phyloP scores from a whole-genome alignment of 2,888 invertebrate species.

The Platycnemis pennipes region DNA sequence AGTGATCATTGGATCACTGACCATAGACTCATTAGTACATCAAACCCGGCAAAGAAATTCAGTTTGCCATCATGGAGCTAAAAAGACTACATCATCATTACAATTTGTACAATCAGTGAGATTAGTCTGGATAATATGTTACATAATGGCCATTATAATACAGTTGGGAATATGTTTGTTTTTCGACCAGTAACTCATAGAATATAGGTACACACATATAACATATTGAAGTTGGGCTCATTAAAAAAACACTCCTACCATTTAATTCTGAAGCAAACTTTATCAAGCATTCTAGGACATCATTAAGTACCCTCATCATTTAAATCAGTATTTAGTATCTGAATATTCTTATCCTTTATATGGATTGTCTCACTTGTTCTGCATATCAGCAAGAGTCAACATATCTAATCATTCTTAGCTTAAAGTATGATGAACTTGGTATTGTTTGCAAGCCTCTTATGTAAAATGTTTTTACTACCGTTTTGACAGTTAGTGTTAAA shows the following conservation, averaged over 20 bases:
- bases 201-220: conserved; percentile 14
- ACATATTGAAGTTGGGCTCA: conserved; percentile 2
- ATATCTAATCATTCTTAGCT: not conserved
- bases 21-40: not conserved
- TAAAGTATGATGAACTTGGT: conserved; percentile 35
- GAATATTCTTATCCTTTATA: not conserved
- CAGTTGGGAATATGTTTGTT: not conserved
- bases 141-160: not conserved
- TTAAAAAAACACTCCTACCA: not conserved
- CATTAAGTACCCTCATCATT: conserved; percentile 17
- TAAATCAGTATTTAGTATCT: not conserved
- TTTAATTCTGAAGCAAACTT: conserved; percentile 6
- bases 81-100: not conserved
- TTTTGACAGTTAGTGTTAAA: not conserved
- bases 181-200: conserved; percentile 9
- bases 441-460: conserved; percentile 17
- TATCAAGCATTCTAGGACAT: conserved; percentile 53
- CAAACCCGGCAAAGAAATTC: not conserved
- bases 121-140: not conserved
- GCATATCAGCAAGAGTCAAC: conserved; percentile 25
- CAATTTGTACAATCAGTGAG: conserved; percentile 7
- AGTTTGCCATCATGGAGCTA: not conserved
- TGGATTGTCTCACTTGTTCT: conserved; percentile 55
- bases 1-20: not conserved
- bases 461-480: conserved; percentile 16